Evolutionary conservation across 1,140 invertebrate genomes (phyloP).

Genomic region (Carposina sasakii): DNA sequence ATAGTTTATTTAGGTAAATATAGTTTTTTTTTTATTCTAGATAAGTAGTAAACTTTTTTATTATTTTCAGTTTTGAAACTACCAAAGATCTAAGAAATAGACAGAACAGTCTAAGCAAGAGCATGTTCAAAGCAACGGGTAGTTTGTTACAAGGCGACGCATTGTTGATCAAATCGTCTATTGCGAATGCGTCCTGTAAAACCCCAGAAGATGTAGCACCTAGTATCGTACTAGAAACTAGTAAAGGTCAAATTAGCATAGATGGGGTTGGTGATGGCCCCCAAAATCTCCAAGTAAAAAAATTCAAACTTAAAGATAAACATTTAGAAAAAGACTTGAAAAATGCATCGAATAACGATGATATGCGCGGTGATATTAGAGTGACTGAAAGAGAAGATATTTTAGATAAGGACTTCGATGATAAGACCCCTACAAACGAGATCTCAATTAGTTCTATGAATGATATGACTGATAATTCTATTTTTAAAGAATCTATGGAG

Average conservation of each 20-base stretch:
- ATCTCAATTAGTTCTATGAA: slow-evolving; percentile 68
- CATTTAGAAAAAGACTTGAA: slow-evolving; percentile 48
- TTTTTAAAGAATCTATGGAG: slow-evolving; percentile 67
- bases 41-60: no score
- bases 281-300: slow-evolving; percentile 44
- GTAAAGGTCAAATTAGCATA: slow-evolving; percentile 14
- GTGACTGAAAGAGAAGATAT: slow-evolving; percentile 45
- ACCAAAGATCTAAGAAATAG: slow-evolving; percentile 63
- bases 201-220: slow-evolving; percentile 40
- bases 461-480: slow-evolving; percentile 68
- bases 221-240: slow-evolving; percentile 31
- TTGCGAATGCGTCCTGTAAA: slow-evolving; percentile 39
- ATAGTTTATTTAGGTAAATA: not conserved
- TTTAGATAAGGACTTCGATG: slow-evolving; percentile 50
- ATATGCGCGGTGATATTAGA: slow-evolving; percentile 43
- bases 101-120: slow-evolving; percentile 64
- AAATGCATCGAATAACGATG: slow-evolving; percentile 54
- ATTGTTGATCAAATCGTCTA: slow-evolving; percentile 54
- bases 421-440: slow-evolving; percentile 69
- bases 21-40: no score
- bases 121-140: slow-evolving; percentile 58
- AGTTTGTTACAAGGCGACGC: slow-evolving; percentile 60
- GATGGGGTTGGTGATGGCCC: slow-evolving; percentile 22
- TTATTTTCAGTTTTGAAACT: slow-evolving; percentile 56
- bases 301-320: slow-evolving; percentile 45